These are phyloP conservation scores for Nibea coibor DNA, from an alignment of 2,113 vertebrate species.

Conservation along the genomic window DNA sequence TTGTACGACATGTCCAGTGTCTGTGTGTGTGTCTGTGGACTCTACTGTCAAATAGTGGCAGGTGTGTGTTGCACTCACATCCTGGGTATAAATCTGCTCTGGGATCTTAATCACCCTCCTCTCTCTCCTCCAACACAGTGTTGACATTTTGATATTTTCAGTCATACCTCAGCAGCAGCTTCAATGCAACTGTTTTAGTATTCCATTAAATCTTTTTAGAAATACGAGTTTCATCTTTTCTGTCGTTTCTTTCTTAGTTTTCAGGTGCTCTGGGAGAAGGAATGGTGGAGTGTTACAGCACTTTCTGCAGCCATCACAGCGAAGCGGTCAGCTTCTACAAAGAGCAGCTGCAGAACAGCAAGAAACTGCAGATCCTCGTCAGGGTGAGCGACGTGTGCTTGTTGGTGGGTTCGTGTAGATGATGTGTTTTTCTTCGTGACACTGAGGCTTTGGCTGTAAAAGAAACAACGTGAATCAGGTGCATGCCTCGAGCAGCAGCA, in stretches of 20 bases:
- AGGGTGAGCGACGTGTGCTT: slow-evolving; percentile 80
- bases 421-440: not conserved
- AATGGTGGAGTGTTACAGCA: slow-evolving; percentile 87
- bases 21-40: not conserved
- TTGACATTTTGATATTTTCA: not conserved
- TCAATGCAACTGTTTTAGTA: not conserved
- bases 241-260: slow-evolving; percentile 82
- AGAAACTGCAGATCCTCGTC: slow-evolving; percentile 92
- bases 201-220: not conserved
- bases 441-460: not conserved
- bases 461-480: not conserved
- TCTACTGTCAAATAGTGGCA: not conserved
- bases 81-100: not conserved
- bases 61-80: not conserved
- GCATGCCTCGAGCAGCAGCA: not conserved
- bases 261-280: slow-evolving; percentile 87
- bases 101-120: not conserved
- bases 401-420: not conserved
- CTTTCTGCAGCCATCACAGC: slow-evolving; percentile 89
- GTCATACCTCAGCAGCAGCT: not conserved
- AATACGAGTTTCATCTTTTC: not conserved
- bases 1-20: not conserved
- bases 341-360: slow-evolving; percentile 90
- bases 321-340: slow-evolving; percentile 90
- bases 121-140: not conserved